Evolutionary conservation across 35 echinoderm and acorn worm species (phyloP).

Genomic region (Strongylocentrotus purpuratus): DNA sequence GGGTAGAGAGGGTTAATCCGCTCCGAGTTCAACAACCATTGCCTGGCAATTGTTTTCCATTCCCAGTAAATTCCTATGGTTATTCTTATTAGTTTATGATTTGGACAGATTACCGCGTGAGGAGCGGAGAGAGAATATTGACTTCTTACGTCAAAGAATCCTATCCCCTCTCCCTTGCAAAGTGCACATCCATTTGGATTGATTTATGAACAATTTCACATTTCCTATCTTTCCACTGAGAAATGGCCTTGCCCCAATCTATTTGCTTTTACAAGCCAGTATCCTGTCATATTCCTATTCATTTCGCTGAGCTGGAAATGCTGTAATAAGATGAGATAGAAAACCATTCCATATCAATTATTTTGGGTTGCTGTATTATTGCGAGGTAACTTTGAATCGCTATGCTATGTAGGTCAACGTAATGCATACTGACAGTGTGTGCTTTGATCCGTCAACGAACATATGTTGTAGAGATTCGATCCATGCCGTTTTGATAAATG

Average conservation of each 20-base stretch:
- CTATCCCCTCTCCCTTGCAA: not conserved
- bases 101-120: slow-evolving; percentile 26
- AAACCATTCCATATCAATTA: slow-evolving; percentile 5
- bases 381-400: not conserved
- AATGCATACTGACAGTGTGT: slow-evolving; percentile 1
- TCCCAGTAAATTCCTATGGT: not conserved
- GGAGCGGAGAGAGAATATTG: not conserved
- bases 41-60: slow-evolving; percentile 15
- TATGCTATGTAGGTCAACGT: not conserved
- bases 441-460: not conserved
- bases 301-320: slow-evolving; percentile 1
- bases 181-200: slow-evolving; percentile 38
- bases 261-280: not conserved
- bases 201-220: slow-evolving; percentile 23
- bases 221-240: not conserved
- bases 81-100: slow-evolving; percentile 35
- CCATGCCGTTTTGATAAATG: not conserved
- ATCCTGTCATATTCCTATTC: not conserved
- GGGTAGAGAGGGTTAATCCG: not conserved
- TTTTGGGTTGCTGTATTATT: not conserved
- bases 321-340: slow-evolving; percentile 13
- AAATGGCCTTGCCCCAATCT: slow-evolving; percentile 30
- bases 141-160: not conserved
- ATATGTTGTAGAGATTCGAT: not conserved
- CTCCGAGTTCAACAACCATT: slow-evolving; percentile 23